phyloP scores from a whole-genome alignment of 2,888 invertebrate species.

The Alcis repandata region DNA sequence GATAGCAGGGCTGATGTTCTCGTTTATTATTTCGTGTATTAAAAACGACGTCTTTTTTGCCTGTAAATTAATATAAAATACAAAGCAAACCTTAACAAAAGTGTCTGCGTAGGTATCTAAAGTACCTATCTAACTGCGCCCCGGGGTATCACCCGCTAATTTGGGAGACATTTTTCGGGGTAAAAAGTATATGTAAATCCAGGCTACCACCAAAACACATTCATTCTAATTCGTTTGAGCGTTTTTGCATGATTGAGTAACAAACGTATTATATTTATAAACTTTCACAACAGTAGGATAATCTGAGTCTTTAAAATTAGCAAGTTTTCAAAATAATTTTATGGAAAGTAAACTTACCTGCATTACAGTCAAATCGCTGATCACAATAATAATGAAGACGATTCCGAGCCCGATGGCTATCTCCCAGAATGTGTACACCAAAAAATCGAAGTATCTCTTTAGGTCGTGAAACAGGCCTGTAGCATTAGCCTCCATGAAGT shows the following conservation, averaged over 20 bases:
- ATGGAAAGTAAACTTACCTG: constrained; percentile 55
- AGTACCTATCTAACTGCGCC: too few relatives aligned
- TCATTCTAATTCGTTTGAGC: too few relatives aligned
- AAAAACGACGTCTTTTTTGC: constrained; percentile 61
- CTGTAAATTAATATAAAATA: constrained; percentile 54
- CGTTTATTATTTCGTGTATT: constrained; percentile 69
- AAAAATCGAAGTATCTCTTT: constrained; percentile 61
- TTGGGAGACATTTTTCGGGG: too few relatives aligned
- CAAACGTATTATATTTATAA: too few relatives aligned
- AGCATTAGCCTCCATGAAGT: constrained; percentile 77
- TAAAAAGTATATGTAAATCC: too few relatives aligned
- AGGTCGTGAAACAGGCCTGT: constrained; percentile 67
- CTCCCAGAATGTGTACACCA: constrained; percentile 69
- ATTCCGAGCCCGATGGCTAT: constrained; percentile 58
- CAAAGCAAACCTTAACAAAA: not conserved
- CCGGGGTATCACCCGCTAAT: too few relatives aligned
- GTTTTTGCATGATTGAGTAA: too few relatives aligned
- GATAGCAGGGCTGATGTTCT: constrained; percentile 58
- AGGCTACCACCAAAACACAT: too few relatives aligned
- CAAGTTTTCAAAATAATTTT: too few relatives aligned
- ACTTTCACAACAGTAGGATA: too few relatives aligned
- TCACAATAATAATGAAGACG: constrained; percentile 59
- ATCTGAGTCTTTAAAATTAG: too few relatives aligned
- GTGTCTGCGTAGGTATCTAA: too few relatives aligned
- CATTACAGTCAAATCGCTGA: constrained; percentile 58